Evolutionary conservation across 2,797 vertebrate genomes (phyloP).

Genomic region (Oryzias sinensis): DNA sequence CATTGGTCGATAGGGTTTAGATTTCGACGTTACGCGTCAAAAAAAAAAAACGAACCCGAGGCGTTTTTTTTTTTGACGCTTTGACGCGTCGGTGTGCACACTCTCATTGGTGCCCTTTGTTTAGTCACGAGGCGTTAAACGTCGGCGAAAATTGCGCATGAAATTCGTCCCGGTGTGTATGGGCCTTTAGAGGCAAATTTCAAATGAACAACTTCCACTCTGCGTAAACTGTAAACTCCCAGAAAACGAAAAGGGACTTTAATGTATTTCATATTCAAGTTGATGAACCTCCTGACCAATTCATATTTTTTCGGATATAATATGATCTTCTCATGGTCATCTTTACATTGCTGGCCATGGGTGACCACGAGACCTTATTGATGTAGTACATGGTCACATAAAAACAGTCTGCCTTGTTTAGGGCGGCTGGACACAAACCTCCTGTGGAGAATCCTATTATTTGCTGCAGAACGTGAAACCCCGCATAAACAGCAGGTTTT

Average conservation of each 20-base stretch:
- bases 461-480: constrained; percentile 32
- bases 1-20: no score
- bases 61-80: no score
- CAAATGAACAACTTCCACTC: no score
- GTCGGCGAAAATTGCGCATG: no score
- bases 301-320: not conserved
- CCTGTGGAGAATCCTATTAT: constrained; percentile 28
- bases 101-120: no score
- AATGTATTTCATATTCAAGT: not conserved
- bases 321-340: not conserved
- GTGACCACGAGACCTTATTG: not conserved
- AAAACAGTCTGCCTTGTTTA: constrained; percentile 14
- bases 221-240: no score
- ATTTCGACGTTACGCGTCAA: no score
- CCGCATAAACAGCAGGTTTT: constrained; percentile 29
- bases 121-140: no score
- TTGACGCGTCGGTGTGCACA: no score
- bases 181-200: no score
- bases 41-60: no score
- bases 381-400: constrained; percentile 1
- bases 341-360: not conserved
- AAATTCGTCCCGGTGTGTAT: no score
- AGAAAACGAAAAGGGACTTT: not conserved
- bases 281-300: not conserved
- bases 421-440: constrained; percentile 6